Base-by-base conservation (phyloP, 64 coral and sea anemone genomes). In the Pocillopora verrucosa region DNA sequence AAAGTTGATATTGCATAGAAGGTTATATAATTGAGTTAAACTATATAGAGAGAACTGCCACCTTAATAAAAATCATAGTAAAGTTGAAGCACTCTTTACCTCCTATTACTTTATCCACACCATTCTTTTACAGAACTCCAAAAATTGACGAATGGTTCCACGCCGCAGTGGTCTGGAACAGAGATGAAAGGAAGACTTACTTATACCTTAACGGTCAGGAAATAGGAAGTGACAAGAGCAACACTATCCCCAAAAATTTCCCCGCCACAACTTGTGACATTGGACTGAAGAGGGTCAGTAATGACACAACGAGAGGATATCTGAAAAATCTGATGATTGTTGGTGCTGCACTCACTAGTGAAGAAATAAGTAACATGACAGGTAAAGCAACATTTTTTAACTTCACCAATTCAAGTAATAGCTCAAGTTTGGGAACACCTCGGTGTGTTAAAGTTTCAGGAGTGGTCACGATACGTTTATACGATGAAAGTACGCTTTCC, bases 271-370 rank as follows among this genome's bases (percentile, higher is more conserved):
- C 10, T 5, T 72, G 36, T 59, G 65, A 87, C 34, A 59, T 87
- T 41, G 84, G 84, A 9, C 10, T 58, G 17, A 59, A 59, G 1
- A 5, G 56, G 56, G 77, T 20, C 13, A 22, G n/a, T 7, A 64
- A 5, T 41, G 0, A 34, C 7, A 20, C 22, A 5, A 16, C 10
- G 1, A 57, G 19, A 10, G 88, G 88, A 58, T 72, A 30, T 45
- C 64, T 89, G 37, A 70, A 41, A 67, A 76, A 89, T 20, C 34
- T 89, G 2, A 26, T 72, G n/a, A 77, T 89, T 36, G 16, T 70
- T 20, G 19, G 11, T 12, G 19, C 37, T n/a, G 38, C 63, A 16
- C 30, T 89, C 0, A 80, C 76, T n/a, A 13, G 65, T 34, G 63
- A 56, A 16, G 41, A 89, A 9, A 11, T 89, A 6, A 13, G 0